Percentiles rank a stretch among this genome's conserved stretches.
Conservation (phyloP, 2,797 vertebrate species). For the Bryconaethiops microstoma region DNA sequence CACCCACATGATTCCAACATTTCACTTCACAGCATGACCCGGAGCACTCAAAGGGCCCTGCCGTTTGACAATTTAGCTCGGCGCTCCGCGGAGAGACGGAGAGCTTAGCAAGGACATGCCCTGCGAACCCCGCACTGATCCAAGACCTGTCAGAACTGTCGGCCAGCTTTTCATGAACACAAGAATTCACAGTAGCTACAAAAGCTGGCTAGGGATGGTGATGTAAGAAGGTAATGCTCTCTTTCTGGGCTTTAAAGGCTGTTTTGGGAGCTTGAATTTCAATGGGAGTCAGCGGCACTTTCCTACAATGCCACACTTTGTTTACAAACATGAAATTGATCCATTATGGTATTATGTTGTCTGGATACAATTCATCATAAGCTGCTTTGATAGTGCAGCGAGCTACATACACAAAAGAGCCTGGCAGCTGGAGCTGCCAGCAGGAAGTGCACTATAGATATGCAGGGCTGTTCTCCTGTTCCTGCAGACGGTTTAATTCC, state of each 20-base stretch:
- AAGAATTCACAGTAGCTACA: not conserved
- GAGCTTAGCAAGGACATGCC: conserved; percentile 17
- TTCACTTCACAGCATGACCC: conserved; percentile 26
- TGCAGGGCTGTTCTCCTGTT: not conserved
- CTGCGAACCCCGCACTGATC: not conserved
- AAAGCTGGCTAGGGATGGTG: not conserved
- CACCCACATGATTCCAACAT: conserved; percentile 7
- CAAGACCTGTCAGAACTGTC: conserved; percentile 36
- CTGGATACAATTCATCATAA: conserved; percentile 22
- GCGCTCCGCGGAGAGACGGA: not conserved
- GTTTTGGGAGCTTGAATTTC: conserved; percentile 60
- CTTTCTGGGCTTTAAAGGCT: conserved; percentile 32
- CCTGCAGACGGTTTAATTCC: not conserved
- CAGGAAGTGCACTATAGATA: not conserved
- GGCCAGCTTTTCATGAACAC: conserved; percentile 34
- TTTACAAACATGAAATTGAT: conserved; percentile 44
- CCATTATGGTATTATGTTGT: conserved; percentile 33
- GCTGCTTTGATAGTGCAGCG: conserved; percentile 20
- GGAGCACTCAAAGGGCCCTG: conserved; percentile 1
- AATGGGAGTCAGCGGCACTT: conserved; percentile 28
- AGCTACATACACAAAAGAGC: conserved; percentile 29
- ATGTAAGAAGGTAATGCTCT: not conserved
- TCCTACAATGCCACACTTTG: conserved; percentile 32
- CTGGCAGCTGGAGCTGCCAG: conserved; percentile 17
- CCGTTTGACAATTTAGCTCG: conserved; percentile 21